Base-by-base conservation (phyloP, 1,140 invertebrate species). In the Drosophila pachea region DNA sequence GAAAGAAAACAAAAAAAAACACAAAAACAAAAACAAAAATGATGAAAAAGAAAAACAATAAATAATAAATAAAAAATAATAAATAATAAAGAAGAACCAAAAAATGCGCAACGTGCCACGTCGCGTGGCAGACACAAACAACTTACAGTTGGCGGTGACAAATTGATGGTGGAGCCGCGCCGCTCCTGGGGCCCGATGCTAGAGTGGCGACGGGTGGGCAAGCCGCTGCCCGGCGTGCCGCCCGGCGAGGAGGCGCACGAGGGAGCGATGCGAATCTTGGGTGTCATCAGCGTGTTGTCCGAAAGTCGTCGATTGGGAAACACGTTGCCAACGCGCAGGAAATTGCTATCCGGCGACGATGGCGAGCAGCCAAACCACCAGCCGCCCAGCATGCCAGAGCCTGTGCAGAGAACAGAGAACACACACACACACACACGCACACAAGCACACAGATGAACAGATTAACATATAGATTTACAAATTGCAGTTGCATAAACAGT, bases 241-340 rank as follows among this genome's bases (percentile, higher is more conserved):
- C 95, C 95, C 0, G 96, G 95, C 3, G 95, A 96, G 9, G 94
- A 96, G 3, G 94, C 94, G 87, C 95, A 96, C n/a, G 94, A 96
- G 38, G 94, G 95, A 3, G 94, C 94, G 38, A 96, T 93, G 9
- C 94, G 92, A 71, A 96, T 97, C 90, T 95, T 97, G 8, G 96
- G 95, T 29, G 96, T 95, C 93, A 96, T 96, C 74, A 97, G 90
- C 22, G 95, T 96, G 90, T 97, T 97, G 90, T 98, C 96, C 4
- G 96, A 97, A 22, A 97, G 92, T 36, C 96, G 93, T 49, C 96
- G 93, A 86, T 94, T 96, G 14, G 95, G 93, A 86, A 95, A 95
- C 71, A 89, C 89, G 79, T 94, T 95, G 40, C 93, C 92, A 3
- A 97, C 96, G 43, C 95, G 92, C 79, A 97, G 91, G 90, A 96